Evolutionary conservation across 2,113 vertebrate species (phyloP).

Genomic region (Puma concolor): DNA sequence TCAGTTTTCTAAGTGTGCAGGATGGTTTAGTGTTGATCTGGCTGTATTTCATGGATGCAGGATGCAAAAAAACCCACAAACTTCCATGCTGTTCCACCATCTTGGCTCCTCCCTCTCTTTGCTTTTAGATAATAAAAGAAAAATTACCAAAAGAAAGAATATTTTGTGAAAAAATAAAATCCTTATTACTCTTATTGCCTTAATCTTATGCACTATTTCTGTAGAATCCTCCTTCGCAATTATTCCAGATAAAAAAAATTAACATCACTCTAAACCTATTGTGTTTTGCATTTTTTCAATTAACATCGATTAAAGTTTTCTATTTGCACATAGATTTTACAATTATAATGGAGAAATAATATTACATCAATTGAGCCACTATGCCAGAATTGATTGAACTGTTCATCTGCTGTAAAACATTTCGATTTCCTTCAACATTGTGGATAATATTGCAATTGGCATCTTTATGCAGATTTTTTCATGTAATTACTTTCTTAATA

Average conservation of each 20-base stretch:
- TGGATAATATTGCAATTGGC: background rate
- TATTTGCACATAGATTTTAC: constrained; percentile 33
- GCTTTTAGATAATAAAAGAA: background rate
- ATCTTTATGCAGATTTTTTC: background rate
- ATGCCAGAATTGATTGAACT: background rate
- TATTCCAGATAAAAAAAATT: background rate
- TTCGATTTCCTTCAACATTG: constrained; percentile 2
- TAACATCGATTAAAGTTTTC: background rate
- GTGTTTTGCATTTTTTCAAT: background rate
- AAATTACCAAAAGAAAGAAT: background rate
- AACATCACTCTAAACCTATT: background rate
- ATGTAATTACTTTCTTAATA: constrained; percentile 46
- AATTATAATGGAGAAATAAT: background rate
- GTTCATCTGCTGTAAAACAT: background rate
- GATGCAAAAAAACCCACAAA: too few species aligned
- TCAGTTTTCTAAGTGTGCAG: too few species aligned
- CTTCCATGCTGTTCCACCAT: too few species aligned
- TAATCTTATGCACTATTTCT: background rate
- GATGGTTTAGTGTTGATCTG: too few species aligned
- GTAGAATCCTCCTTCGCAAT: background rate
- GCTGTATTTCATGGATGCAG: too few species aligned
- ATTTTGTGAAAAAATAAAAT: background rate
- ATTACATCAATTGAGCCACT: background rate
- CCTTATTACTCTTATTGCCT: background rate
- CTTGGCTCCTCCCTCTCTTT: background rate